A percentile compares a stretch with the other conserved stretches of the same genome.
Conservation (phyloP, 2,113 vertebrate genomes). For the Picathartes gymnocephalus region DNA sequence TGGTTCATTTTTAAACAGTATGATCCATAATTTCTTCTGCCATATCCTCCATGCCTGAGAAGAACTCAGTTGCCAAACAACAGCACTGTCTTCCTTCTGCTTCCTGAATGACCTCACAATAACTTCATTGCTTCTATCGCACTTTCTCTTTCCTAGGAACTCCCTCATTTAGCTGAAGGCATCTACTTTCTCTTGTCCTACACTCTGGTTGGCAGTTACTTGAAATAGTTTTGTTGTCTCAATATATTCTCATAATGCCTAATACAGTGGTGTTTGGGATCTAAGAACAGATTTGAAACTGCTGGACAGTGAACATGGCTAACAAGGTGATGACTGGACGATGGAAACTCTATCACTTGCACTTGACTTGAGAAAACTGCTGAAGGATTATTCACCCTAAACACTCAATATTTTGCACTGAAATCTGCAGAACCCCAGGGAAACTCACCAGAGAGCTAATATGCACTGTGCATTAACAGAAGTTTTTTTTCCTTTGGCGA, state of each 20-base stretch:
- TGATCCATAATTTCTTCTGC: not conserved
- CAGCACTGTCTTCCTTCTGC: not conserved
- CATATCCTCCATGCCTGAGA: not conserved
- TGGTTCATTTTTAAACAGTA: not conserved
- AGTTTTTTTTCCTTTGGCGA: not conserved
- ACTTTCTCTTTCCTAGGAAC: not conserved
- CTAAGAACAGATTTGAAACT: not conserved
- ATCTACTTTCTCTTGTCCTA: not conserved
- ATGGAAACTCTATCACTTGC: not conserved
- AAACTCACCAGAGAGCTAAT: not conserved
- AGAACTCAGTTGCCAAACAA: not conserved
- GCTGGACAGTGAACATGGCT: not conserved
- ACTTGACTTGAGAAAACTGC: not conserved
- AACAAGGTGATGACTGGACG: not conserved
- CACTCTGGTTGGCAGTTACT: not conserved
- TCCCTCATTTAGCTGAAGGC: not conserved
- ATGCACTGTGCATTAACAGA: not conserved
- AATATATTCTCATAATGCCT: not conserved
- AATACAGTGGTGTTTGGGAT: not conserved
- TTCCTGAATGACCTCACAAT: not conserved
- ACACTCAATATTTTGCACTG: not conserved
- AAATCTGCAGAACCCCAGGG: not conserved
- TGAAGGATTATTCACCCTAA: not conserved
- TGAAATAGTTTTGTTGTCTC: not conserved
- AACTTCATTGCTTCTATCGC: not conserved